Base-by-base conservation (phyloP, 2,797 vertebrate genomes). In the Leptoclinus maculatus region DNA sequence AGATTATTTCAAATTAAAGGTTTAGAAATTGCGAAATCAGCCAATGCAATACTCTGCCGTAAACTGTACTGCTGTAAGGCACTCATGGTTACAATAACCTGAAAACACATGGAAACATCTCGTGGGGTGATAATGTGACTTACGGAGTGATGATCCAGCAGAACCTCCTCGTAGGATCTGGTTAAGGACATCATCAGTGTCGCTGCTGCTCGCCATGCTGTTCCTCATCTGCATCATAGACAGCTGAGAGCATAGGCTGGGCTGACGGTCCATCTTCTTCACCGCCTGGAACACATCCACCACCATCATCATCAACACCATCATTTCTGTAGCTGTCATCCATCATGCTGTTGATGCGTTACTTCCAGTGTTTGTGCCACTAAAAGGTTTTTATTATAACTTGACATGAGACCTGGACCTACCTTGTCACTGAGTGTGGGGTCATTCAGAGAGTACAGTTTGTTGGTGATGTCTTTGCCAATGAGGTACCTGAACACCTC, bases 391-490 rank as follows among this genome's bases (percentile, higher is more conserved):
- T 43, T 5, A 29, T 45, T n/a, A 12, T 27, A 23, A 39, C 65
- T 16, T 53, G 14, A 69, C 7, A 63, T 13, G n/a, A 27, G 49
- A 74, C 25, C 9, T n/a, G 27, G 2, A 80, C 94, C 59, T 89
- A 99, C 98, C 96, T 99, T 99, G 90, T 98, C 97, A 71, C 96
- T 99, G 90, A 99, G 94, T 5, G 97, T 98, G 27, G 98, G 97
- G 71, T 99, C 98, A 73, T 99, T 99, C 88, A 99, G 93, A 1
- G 97, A 98, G 87, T 99, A 99, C 45, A 99, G 95, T 87, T 99
- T 99, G 90, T 98, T 99, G 91, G 98, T 99, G 91, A 99, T 99
- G 88, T 99, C 98, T 95, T 99, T 99, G 78, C 98, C 98, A 41
- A 99, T 97, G 78, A 99, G 97, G 82, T 99, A 98, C 66, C 95